These are phyloP conservation scores for Liopterus haemorrhoidalis DNA, from an alignment of 2,888 invertebrate genomes.

Conservation along the genomic window DNA sequence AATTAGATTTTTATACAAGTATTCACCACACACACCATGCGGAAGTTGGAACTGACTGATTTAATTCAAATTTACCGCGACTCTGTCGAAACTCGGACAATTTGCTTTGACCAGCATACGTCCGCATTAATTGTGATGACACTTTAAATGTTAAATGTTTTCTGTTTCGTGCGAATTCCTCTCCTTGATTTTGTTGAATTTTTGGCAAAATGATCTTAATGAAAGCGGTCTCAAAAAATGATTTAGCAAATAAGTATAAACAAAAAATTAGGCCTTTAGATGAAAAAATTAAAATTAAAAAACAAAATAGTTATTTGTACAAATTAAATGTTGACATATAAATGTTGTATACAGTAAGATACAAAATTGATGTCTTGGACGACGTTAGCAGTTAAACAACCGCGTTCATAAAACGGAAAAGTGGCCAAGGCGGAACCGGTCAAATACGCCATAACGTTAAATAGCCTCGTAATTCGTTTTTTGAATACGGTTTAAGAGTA, in stretches of 20 bases:
- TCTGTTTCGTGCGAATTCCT: background rate
- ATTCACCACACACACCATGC: constrained; percentile 22
- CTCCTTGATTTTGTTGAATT: constrained; percentile 24
- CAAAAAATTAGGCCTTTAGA: constrained; percentile 31
- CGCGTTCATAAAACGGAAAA: constrained; percentile 13
- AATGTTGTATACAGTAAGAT: constrained; percentile 30
- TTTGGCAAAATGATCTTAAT: constrained; percentile 39
- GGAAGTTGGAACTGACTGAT: constrained; percentile 40
- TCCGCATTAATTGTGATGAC: background rate
- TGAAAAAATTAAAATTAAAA: constrained; percentile 26
- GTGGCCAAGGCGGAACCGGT: constrained; percentile 10
- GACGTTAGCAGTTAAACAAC: too few species aligned
- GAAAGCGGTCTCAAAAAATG: constrained; percentile 38
- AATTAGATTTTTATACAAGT: constrained; percentile 31
- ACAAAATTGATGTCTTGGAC: constrained; percentile 24
- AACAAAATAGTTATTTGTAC: constrained; percentile 32
- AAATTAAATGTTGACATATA: constrained; percentile 35
- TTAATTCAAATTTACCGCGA: constrained; percentile 26
- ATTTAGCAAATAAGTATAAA: constrained; percentile 23
- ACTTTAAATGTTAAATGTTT: background rate
- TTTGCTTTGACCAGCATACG: constrained; percentile 25
- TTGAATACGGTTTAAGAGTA: constrained; percentile 22
- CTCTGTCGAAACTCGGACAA: constrained; percentile 10
- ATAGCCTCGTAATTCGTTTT: constrained; percentile 17
- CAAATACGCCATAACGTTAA: constrained; percentile 16